Base-by-base conservation (phyloP, 2,797 vertebrate species). In the Liasis olivaceus region DNA sequence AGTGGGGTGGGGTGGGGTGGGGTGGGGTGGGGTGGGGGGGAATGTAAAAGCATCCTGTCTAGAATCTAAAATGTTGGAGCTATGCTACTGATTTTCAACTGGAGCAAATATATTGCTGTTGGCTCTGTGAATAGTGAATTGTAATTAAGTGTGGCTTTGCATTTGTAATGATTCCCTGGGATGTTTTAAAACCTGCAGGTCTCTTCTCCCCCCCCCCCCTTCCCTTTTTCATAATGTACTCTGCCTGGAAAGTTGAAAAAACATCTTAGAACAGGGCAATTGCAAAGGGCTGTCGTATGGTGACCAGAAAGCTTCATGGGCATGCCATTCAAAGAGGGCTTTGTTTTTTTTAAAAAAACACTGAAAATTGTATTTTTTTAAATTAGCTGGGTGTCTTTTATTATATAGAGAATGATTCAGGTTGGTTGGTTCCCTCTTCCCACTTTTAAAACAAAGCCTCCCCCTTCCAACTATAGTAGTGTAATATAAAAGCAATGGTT, bases 131-230 rank as follows among this genome's bases (percentile, higher is more conserved):
- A 56, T 63, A 47, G 51, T 91, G 87, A 69, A 87, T 72, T 42
- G 77, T 88, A 81, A 88, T 77, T 69, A 60, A 56, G 54, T 4
- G 87, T 56, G 28, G n/a, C n/a, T 64, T 56, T 88, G 31, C 90
- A 59, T 93, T 81, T 90, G 62, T 93, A 85, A 89, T 13, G 59
- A 13, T 66, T 59, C 24, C 91, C 69, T 89, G 22, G 60, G 42
- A 36, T 58, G 47, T 47, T 59, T 22, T 22, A 87, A 90, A 62
- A 26, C 42, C 63, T 54, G 51, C 51, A 54, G 63, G 36, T 42
- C 47, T 47, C 24, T 42, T 2, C 47, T 11, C 4, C 36, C 56
- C 54, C 36, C 36, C 36, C 2, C 36, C 2, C 31, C 56, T 4
- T 20, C 77, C 85, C 62, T 3, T 31, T 85, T 42, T 26, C 42